These are phyloP conservation scores for Drosophila antonietae DNA, from an alignment of 2,888 invertebrate species.

Conservation along the genomic window DNA sequence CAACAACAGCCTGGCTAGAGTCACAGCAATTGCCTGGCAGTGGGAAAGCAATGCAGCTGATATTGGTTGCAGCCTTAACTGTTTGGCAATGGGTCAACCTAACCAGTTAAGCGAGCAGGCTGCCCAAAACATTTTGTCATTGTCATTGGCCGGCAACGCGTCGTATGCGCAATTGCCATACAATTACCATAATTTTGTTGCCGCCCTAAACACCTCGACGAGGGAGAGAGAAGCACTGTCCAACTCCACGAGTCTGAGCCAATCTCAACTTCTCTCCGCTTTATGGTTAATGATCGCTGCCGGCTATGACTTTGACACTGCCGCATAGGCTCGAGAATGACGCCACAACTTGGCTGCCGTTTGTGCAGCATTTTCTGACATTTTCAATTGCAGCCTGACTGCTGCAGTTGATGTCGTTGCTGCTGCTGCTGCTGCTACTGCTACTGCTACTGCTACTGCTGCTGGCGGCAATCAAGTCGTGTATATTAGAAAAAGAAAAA, in stretches of 20 bases:
- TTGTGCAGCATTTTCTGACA: constrained; percentile 25
- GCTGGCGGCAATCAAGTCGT: constrained; percentile 15
- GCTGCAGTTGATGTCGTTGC: neutral
- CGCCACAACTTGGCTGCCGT: constrained; percentile 29
- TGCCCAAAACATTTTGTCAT: constrained; percentile 46
- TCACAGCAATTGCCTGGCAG: constrained; percentile 9
- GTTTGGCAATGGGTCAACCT: constrained; percentile 20
- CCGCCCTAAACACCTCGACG: constrained; percentile 45
- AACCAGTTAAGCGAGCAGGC: neutral
- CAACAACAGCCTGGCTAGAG: neutral
- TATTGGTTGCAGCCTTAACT: constrained; percentile 10
- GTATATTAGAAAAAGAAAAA: neutral
- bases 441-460: neutral
- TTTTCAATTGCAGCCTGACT: constrained; percentile 33
- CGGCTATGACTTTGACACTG: constrained; percentile 40
- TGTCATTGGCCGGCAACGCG: constrained; percentile 45
- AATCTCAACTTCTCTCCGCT: neutral
- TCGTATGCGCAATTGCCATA: constrained; percentile 46
- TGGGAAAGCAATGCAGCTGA: constrained; percentile 45
- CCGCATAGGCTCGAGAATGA: constrained; percentile 30
- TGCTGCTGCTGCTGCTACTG: neutral
- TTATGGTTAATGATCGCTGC: constrained; percentile 40
- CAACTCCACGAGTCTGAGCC: neutral
- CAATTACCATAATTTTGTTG: constrained; percentile 56
- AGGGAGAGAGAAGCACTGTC: neutral